phyloP scores from a whole-genome alignment of 2,113 vertebrate species.

The Elgaria multicarinata region DNA sequence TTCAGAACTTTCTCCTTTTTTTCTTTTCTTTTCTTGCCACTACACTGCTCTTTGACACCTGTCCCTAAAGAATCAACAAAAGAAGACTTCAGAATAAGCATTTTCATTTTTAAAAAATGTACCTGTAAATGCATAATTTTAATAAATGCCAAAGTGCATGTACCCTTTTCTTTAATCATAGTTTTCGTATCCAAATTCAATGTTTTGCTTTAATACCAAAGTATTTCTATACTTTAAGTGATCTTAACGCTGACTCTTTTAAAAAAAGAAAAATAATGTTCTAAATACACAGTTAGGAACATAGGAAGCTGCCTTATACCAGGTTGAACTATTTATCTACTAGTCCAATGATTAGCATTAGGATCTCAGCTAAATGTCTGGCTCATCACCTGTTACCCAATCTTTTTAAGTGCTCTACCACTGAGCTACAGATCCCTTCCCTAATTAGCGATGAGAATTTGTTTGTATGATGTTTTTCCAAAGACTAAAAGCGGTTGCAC shows the following conservation, averaged over 20 bases:
- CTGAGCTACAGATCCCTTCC: background rate
- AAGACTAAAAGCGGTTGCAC: background rate
- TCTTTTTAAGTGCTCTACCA: background rate
- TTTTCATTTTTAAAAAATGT: background rate
- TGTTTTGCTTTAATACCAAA: background rate
- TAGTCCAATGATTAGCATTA: background rate
- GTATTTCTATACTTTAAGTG: background rate
- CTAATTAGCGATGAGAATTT: background rate
- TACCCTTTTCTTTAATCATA: background rate
- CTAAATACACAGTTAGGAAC: background rate
- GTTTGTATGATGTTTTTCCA: background rate
- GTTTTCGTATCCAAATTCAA: background rate
- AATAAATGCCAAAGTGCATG: background rate
- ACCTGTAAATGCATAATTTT: background rate
- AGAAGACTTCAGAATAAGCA: background rate
- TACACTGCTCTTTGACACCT: background rate
- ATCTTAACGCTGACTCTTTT: background rate
- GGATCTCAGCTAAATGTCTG: no score
- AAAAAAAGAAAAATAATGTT: background rate
- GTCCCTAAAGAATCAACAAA: background rate
- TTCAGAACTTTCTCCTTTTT: background rate
- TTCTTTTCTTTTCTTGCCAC: background rate
- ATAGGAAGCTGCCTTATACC: background rate
- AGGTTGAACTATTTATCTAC: background rate
- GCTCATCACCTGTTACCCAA: no score